phyloP scores from a whole-genome alignment of 2,888 invertebrate genomes.

The Druceiella hillmani region DNA sequence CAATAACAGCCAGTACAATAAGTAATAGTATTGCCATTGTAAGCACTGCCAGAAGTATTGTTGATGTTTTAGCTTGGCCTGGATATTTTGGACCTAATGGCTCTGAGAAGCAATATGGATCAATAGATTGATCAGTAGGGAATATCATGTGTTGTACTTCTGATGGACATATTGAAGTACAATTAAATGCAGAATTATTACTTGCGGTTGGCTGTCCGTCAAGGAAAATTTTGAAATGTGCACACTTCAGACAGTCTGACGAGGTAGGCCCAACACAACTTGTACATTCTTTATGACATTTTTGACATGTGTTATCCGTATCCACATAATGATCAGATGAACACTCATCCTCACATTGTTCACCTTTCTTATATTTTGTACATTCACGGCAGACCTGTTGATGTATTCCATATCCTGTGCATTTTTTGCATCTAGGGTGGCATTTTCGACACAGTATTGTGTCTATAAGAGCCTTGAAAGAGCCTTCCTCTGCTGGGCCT shows the following conservation, averaged over 20 bases:
- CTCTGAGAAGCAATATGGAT: slow-evolving; percentile 68
- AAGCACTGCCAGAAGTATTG: slow-evolving; percentile 49
- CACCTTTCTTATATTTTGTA: slow-evolving; percentile 76
- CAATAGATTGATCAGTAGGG: slow-evolving; percentile 58
- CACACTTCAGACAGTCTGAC: slow-evolving; percentile 71
- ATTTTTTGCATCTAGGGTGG: slow-evolving; percentile 82
- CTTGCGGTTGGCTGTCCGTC: slow-evolving; percentile 49
- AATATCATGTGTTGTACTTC: slow-evolving; percentile 75
- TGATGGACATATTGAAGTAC: slow-evolving; percentile 76
- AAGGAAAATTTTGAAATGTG: slow-evolving; percentile 68
- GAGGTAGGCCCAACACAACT: slow-evolving; percentile 76
- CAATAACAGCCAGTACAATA: slow-evolving; percentile 54
- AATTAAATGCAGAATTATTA: slow-evolving; percentile 71
- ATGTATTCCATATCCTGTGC: slow-evolving; percentile 85
- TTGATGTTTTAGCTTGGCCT: slow-evolving; percentile 40
- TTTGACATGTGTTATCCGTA: slow-evolving; percentile 62
- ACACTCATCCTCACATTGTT: slow-evolving; percentile 89
- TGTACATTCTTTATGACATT: slow-evolving; percentile 77
- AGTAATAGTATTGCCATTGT: slow-evolving; percentile 52
- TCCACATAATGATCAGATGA: slow-evolving; percentile 79
- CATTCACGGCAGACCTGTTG: slow-evolving; percentile 84
- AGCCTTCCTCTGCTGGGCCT: slow-evolving; percentile 65
- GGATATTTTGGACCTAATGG: too few relatives aligned
- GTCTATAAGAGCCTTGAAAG: slow-evolving; percentile 70
- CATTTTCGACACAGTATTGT: slow-evolving; percentile 88